Base-by-base conservation (phyloP, 2,888 invertebrate species). In the Scaptomyza parva region DNA sequence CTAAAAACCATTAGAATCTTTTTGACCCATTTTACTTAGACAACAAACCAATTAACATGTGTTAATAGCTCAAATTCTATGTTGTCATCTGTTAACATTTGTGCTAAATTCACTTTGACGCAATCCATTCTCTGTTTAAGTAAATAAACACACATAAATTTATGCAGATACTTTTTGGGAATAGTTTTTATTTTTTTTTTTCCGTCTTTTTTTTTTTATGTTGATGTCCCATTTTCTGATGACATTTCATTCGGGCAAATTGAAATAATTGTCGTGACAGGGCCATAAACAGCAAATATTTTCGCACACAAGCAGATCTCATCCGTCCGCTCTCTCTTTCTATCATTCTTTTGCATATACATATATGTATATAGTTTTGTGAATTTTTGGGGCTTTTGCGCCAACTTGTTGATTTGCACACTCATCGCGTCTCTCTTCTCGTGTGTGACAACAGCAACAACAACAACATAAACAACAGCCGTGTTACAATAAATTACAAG, bases 351-450 rank as follows among this genome's bases (percentile, higher is more conserved):
- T 41, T 51, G 18, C 30, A 30, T 45, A 40, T 43, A 24, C 14
- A 9, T 44, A 24, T 12, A 45, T 8, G 5, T 12, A 30, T 43
- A 57, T n/a, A n/a, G n/a, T n/a, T 43, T 75, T 33, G 11, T 24
- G 24, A 22, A 17, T 39, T 55, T 51, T 30, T 55, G 28, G 43
- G 54, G 45, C 55, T 58, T 72, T 28, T 48, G 54, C 67, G 62
- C 61, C 79, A 72, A 82, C 78, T 76, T 79, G 83, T 83, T 76
- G 78, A 76, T 79, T 79, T 59, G 64, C 72, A 62, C 65, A 78
- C 67, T 76, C 64, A 77, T 59, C 47, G 76, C 55, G 59, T 62
- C 6, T n/a, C n/a, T n/a, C n/a, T n/a, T n/a, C n/a, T 30, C 61
- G 62, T 48, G 55, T 64, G 50, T 67, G 66, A 76, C 58, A 62